Evolutionary conservation across 2,113 vertebrate species (phyloP), one percentile per base, ranked within the genome.

Genomic region (Phylloscopus whistleri): DNA sequence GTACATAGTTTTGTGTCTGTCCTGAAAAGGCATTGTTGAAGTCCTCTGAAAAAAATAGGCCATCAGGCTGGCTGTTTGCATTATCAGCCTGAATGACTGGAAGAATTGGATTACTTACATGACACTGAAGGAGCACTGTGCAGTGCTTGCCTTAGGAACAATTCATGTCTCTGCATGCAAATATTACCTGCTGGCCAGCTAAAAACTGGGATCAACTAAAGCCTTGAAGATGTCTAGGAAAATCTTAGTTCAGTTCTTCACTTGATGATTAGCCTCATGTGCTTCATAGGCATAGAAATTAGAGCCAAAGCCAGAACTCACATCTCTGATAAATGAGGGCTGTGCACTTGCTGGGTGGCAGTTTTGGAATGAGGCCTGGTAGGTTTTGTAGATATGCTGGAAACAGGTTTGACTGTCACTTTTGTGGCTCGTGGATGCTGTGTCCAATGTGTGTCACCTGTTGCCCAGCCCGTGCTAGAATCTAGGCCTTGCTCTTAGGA

Each of bases 31-130:
- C 83, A 93, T 96, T 97, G 91, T 96, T 96, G 79, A 84, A 92
- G 74, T 62, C 33, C 90, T 95, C 84, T 92, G 87, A 93, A 97
- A 96, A 97, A 98, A 94, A 76, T 81, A 96, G 96, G 96, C 94
- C 88, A 48, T 84, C 37, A 52, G 68, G n/a, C 56, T 92, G 91
- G 52, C 89, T 84, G 49, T 89, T 69, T 87, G 90, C 86, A 78
- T 93, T 89, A 72, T 75, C 92, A 94, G 75, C 76, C 69, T 84
- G 83, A 92, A 68, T 52, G 80, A 78, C 80, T 7, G 5, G 85
- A 92, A 84, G 79, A 94, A 87, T 86, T 95, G 76, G 69, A 89
- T 97, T 87, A 78, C 64, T 94, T 86, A 43, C 6, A 13, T 95
- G 95, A 81, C 68, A 77, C 64, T 33, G 76, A 81, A 80, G 73